Evolutionary conservation across 2,797 vertebrate genomes (phyloP), one percentile per base, ranked within the genome.

Genomic region (Phalanger gymnotis): DNA sequence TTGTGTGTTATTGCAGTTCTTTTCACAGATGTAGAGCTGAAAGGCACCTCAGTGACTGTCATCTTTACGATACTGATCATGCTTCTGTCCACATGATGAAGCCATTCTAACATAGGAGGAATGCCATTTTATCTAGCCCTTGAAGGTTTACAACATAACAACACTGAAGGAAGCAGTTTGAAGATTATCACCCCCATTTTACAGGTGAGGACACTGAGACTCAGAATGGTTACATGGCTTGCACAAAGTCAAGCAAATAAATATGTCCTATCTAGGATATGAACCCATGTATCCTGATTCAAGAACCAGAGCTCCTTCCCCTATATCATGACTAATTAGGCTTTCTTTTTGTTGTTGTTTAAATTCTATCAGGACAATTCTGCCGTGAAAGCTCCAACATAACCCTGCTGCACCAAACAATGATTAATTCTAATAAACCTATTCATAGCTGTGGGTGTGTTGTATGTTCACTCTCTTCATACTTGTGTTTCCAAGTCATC

Each of bases 341-440:
- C 6, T 40, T 73, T 73, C 31, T 61, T 61, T 13, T 34, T 34
- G 30, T 58, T 56, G 55, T 34, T 34, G n/a, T 73, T 73, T 40
- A 73, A 22, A 40, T 95, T 94, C 92, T 54, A 94, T 96, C 92
- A 96, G 4, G 40, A 89, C 10, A 92, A 91, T 94, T 95, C 66
- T 92, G 87, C 87, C 92, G 94, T 54, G 89, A 96, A 97, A 96
- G 90, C 90, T 73, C 93, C 96, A 93, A 91, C 73, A 93, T 91
- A 93, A 92, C 54, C 10, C 58, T 7, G 95, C 94, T 53, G 34
- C 87, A 61, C 93, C 92, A 96, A 97, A 96, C 95, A 97, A 93
- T 93, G 34, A 90, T 54, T 95, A 96, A 98, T 95, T 96, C 97
- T 97, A 92, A 96, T 97, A 97, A 98, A 97, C 92, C 91, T 92